Evolutionary conservation across 2,888 invertebrate species (phyloP).

Genomic region (Abscondita cerata): DNA sequence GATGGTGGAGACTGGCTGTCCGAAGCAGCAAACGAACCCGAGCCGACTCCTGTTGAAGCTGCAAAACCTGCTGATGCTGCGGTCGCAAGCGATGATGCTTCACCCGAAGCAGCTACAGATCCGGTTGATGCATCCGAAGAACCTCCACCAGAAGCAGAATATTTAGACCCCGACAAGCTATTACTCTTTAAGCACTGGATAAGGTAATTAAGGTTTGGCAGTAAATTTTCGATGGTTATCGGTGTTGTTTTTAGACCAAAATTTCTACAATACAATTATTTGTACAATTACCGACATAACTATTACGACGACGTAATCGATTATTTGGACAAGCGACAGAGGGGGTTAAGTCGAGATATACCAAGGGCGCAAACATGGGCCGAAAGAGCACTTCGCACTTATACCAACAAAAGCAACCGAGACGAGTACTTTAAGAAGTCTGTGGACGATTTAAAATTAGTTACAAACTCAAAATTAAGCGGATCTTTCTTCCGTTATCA

Average conservation of each 20-base stretch:
- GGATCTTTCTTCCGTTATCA: conserved; percentile 77
- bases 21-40: conserved; percentile 40
- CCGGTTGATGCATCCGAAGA: conserved; percentile 42
- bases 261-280: conserved; percentile 81
- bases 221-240: neutral
- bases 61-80: conserved; percentile 45
- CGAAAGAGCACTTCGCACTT: conserved; percentile 79
- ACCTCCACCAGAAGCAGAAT: conserved; percentile 54
- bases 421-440: conserved; percentile 46
- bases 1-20: conserved; percentile 49
- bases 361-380: conserved; percentile 87
- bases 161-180: conserved; percentile 69
- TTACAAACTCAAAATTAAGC: conserved; percentile 69
- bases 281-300: conserved; percentile 84
- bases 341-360: conserved; percentile 70
- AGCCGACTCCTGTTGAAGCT: conserved; percentile 44
- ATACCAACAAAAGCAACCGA: conserved; percentile 58
- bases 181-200: conserved; percentile 84
- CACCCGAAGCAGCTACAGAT: conserved; percentile 58
- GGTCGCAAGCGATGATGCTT: conserved; percentile 46
- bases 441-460: conserved; percentile 57
- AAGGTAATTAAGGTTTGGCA: conserved; percentile 61
- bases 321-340: conserved; percentile 78
- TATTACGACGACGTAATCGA: conserved; percentile 88
- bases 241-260: conserved; percentile 66